A percentile compares a stretch with the other conserved stretches of the same genome.
Conservation (phyloP, 2,797 vertebrate genomes). For the Leucoraja ocellata region DNA sequence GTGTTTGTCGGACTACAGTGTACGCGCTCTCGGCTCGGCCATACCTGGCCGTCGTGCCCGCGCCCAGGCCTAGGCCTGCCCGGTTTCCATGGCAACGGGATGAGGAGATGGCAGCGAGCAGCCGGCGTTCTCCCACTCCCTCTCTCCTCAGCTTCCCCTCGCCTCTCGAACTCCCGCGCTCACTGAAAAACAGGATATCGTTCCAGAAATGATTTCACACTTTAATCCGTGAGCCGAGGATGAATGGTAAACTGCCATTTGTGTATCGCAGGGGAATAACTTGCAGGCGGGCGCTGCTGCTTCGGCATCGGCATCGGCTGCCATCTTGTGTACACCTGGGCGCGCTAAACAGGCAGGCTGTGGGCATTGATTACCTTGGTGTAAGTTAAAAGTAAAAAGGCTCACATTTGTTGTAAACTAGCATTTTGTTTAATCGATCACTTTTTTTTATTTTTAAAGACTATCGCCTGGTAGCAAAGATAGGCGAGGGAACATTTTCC, state of each 20-base stretch:
- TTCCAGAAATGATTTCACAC: constrained; percentile 49
- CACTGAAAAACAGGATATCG: constrained; percentile 47
- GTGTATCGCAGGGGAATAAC: not conserved
- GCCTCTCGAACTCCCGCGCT: constrained; percentile 41
- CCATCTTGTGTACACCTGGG: constrained; percentile 22
- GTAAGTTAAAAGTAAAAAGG: not conserved
- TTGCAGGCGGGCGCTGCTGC: not conserved
- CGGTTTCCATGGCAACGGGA: not conserved
- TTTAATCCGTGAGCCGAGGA: not conserved
- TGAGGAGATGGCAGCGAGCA: constrained; percentile 6
- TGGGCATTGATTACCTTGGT: not conserved
- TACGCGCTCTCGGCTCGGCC: not conserved
- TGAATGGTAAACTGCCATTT: not conserved
- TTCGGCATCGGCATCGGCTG: not conserved
- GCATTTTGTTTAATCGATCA: not conserved
- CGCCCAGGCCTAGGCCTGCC: not conserved
- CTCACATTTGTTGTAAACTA: not conserved
- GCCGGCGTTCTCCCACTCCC: constrained; percentile 36
- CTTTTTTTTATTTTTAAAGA: constrained; percentile 50
- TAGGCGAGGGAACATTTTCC: constrained; percentile 81
- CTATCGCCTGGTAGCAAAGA: constrained; percentile 73
- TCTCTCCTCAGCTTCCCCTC: not conserved
- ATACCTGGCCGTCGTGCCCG: not conserved
- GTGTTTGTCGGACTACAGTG: constrained; percentile 46
- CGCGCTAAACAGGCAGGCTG: not conserved